Base-by-base conservation (phyloP, 2,888 invertebrate genomes). In the Netelia inedita region DNA sequence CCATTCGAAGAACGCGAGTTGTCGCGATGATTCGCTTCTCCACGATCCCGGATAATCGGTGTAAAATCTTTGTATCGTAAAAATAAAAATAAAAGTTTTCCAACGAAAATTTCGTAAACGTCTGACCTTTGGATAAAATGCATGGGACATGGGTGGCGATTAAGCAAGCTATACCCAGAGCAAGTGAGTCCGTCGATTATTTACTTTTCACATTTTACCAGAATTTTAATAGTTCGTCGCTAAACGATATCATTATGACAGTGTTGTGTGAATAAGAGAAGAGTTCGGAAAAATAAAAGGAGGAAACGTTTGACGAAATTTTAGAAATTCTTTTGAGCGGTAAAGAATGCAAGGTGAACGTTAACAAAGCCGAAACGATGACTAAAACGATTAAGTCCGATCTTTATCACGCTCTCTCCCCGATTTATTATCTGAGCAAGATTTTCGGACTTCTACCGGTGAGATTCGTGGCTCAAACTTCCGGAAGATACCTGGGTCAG, bases 351-450 rank as follows among this genome's bases (percentile, higher is more conserved):
- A 82, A 72, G 19, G 69, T 21, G 63, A 76, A 46, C 55, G 68
- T 76, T 65, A 83, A 55, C 46, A 79, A 68, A 73, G 68, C 68
- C n/a, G 76, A 63, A 69, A 86, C 59, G 35, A 88, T 87, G 87
- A 82, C 11, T 21, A 87, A 73, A 65, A 68, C 83, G 11, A 59
- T 85, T 11, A 88, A 88, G 55, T 89, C 90, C 1, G 92, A 93
- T 87, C 87, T 93, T 8, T 92, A 91, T 61, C 88, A 90, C 63
- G 91, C 91, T 0, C 86, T 93, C 2, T 87, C 87, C n/a, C 93
- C 93, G 1, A 89, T 92, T 57, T 93, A 93, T 85, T 87, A 92
- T 75, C 69, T 93, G 9, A 91, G 92, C 73, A 93, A 92, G 86
- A 19, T 90, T n/a, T 90, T 88, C 21, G 93, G 93, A 23, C 75